Conservation (phyloP, 2,797 vertebrate species). For the Allobates femoralis region DNA sequence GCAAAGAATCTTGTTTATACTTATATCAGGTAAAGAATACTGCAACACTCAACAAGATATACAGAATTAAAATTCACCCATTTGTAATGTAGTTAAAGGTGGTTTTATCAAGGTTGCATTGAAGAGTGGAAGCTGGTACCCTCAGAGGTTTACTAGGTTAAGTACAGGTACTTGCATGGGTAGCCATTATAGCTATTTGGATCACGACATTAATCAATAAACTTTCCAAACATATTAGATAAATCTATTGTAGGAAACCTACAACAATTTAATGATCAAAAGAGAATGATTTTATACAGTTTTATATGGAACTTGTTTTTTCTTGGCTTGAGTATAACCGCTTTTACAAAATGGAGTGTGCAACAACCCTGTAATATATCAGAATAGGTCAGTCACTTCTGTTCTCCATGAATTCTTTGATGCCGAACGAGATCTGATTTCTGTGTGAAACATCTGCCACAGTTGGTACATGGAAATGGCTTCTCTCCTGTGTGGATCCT, state of each 20-base stretch:
- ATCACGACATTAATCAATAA: background rate
- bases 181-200: background rate
- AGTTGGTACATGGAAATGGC: background rate
- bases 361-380: background rate
- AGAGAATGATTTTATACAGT: background rate
- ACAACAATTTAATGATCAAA: too few species aligned
- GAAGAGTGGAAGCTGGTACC: too few species aligned
- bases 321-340: background rate
- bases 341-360: background rate
- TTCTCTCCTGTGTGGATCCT: conserved; percentile 18
- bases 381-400: background rate
- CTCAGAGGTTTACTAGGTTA: too few species aligned
- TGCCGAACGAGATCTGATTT: background rate
- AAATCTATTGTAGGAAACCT: background rate
- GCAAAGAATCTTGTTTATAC: too few species aligned
- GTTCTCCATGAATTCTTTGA: conserved; percentile 4
- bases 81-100: too few species aligned
- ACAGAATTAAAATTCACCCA: too few species aligned
- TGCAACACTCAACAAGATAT: too few species aligned
- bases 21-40: too few species aligned
- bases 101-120: too few species aligned
- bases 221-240: background rate
- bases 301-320: too few species aligned
- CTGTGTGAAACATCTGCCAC: background rate
- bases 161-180: background rate